A percentile compares a stretch with the other conserved stretches of the same genome.
These are phyloP conservation scores for Dynastes grantii DNA, from an alignment of 2,888 invertebrate species.

Conservation along the genomic window DNA sequence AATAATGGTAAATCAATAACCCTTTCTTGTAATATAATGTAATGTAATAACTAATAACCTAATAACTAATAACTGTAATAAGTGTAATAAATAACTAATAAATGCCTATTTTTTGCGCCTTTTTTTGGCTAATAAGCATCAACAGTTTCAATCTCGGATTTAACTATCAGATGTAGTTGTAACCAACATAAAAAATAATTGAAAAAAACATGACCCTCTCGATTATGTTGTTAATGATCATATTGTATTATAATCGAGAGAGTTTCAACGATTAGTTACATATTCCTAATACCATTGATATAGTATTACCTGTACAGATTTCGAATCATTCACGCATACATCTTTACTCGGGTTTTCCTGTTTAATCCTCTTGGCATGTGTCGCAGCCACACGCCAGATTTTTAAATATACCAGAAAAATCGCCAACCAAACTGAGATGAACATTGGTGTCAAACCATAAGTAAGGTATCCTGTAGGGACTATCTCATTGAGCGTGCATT, in stretches of 20 bases:
- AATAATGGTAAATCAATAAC: no score
- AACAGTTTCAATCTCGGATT: no score
- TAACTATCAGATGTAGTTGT: no score
- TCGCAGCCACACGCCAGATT: slow-evolving; percentile 85
- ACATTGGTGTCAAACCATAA: slow-evolving; percentile 79
- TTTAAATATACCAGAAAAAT: slow-evolving; percentile 84
- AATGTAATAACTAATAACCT: no score
- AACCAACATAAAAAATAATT: no score
- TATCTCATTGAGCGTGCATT: slow-evolving; percentile 82
- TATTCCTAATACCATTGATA: not conserved
- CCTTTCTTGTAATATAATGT: no score
- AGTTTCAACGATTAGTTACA: not conserved
- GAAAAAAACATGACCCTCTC: no score
- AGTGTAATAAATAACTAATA: no score
- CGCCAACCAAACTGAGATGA: slow-evolving; percentile 81
- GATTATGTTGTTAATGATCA: no score
- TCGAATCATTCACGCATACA: slow-evolving; percentile 77
- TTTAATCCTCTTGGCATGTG: slow-evolving; percentile 80
- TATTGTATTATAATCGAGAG: not conserved
- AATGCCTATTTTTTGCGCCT: no score
- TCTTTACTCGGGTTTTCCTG: slow-evolving; percentile 71
- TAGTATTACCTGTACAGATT: slow-evolving; percentile 80
- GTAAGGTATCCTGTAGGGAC: slow-evolving; percentile 69
- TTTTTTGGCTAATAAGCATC: no score
- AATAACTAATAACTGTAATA: no score